Conservation (phyloP, 2,888 invertebrate species). For the Lissonota sp. region DNA sequence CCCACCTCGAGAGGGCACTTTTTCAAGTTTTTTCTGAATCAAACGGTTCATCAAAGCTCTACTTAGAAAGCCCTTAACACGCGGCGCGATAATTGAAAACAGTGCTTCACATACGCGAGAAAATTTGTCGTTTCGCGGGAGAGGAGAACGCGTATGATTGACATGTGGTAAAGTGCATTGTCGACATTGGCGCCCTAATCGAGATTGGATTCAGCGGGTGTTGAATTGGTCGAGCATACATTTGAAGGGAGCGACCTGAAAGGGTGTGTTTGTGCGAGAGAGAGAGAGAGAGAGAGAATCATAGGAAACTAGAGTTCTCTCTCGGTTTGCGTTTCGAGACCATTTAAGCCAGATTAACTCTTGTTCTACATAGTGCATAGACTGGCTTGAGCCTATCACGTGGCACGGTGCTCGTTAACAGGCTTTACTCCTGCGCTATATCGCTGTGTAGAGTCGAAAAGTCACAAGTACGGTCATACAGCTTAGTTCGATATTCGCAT, state of each 20-base stretch:
- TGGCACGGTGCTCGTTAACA: constrained; percentile 54
- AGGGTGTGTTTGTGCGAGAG: neutral
- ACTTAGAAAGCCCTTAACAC: too few species aligned
- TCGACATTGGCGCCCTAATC: constrained; percentile 14
- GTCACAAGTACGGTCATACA: constrained; percentile 20
- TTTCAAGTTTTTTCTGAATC: too few species aligned
- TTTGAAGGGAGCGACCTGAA: neutral
- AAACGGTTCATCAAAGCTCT: too few species aligned
- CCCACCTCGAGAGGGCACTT: too few species aligned
- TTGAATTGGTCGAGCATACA: constrained; percentile 15
- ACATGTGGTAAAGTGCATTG: constrained; percentile 9
- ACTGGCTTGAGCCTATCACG: constrained; percentile 55
- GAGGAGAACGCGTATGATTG: constrained; percentile 3
- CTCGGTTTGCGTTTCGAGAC: constrained; percentile 36
- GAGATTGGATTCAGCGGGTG: constrained; percentile 13
- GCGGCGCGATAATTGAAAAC: neutral
- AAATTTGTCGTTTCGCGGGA: constrained; percentile 16
- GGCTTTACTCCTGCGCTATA: constrained; percentile 29
- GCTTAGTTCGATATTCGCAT: neutral
- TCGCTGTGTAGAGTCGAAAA: constrained; percentile 22
- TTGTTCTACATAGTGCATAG: constrained; percentile 61
- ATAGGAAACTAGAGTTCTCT: constrained; percentile 17
- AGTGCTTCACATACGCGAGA: constrained; percentile 5
- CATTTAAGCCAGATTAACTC: constrained; percentile 63
- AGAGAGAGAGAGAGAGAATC: constrained; percentile 10